These are phyloP conservation scores for Drosophila athabasca DNA, from an alignment of 1,140 invertebrate species.

Conservation along the genomic window DNA sequence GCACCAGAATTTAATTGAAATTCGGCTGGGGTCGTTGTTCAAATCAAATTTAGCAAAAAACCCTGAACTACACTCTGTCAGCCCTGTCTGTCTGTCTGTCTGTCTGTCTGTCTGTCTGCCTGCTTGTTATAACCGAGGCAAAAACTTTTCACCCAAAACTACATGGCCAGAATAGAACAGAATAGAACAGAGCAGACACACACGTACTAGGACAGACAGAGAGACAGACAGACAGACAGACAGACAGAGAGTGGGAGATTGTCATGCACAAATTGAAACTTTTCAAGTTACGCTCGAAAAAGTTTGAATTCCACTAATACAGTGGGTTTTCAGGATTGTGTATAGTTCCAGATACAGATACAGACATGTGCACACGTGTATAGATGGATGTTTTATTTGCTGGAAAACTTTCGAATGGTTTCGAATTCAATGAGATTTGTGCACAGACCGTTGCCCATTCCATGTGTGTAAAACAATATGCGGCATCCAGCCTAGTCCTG, in stretches of 20 bases:
- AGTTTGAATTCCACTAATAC: slow-evolving; percentile 64
- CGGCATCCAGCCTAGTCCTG: not conserved
- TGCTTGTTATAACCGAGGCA: slow-evolving; percentile 22
- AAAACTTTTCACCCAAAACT: slow-evolving; percentile 51
- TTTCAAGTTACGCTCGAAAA: slow-evolving; percentile 71
- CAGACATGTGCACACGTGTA: slow-evolving; percentile 22
- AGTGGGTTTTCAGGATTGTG: slow-evolving; percentile 46
- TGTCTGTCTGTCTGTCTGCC: slow-evolving; percentile 31
- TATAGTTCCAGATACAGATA: slow-evolving; percentile 34
- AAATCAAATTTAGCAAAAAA: slow-evolving; percentile 69
- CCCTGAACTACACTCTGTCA: slow-evolving; percentile 27
- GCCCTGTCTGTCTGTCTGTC: slow-evolving; percentile 18
- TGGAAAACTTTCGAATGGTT: slow-evolving; percentile 46
- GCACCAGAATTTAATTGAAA: slow-evolving; percentile 56
- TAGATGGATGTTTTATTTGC: slow-evolving; percentile 63
- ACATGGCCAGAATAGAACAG: slow-evolving; percentile 30
- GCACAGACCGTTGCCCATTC: slow-evolving; percentile 30
- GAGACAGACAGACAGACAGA: slow-evolving; percentile 6
- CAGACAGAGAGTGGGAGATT: slow-evolving; percentile 20
- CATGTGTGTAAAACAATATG: slow-evolving; percentile 43
- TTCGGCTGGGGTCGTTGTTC: slow-evolving; percentile 42
- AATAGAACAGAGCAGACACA: slow-evolving; percentile 33
- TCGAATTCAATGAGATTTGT: slow-evolving; percentile 51
- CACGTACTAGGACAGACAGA: slow-evolving; percentile 38
- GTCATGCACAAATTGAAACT: slow-evolving; percentile 74